Conservation (phyloP, 2,113 vertebrate species). For the Prunella fulvescens region DNA sequence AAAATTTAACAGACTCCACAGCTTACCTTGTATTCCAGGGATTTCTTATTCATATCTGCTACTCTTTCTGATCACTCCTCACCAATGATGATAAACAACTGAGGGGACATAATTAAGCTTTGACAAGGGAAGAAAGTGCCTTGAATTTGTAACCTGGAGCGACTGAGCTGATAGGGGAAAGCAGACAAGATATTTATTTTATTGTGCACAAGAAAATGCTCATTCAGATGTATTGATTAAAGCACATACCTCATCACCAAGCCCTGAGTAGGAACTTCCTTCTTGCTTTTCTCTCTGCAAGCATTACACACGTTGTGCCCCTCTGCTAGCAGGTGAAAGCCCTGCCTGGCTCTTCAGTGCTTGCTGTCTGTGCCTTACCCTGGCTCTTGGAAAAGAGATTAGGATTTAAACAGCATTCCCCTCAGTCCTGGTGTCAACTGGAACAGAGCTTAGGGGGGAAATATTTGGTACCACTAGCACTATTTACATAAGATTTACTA, state of each 20-base stretch:
- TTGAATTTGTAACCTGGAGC: not conserved
- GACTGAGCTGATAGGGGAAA: not conserved
- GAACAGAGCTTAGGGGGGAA: not conserved
- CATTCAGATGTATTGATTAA: not conserved
- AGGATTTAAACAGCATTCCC: not conserved
- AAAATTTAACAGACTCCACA: not conserved
- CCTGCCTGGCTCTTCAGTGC: not conserved
- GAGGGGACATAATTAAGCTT: not conserved
- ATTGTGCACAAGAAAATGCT: not conserved
- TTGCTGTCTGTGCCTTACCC: not conserved
- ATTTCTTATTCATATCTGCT: not conserved
- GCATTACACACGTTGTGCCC: not conserved
- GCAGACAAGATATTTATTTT: not conserved
- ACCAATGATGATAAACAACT: not conserved
- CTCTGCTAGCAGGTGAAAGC: not conserved
- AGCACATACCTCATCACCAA: not conserved
- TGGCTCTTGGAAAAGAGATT: not conserved
- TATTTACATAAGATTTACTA: not conserved
- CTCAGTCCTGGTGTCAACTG: not conserved
- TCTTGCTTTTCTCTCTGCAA: not conserved
- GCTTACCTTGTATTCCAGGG: not conserved
- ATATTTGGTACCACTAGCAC: not conserved
- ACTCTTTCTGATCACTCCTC: not conserved
- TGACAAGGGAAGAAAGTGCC: not conserved
- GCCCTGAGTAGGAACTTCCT: not conserved